phyloP scores from a whole-genome alignment of 2,113 vertebrate species.

The Callipepla squamata region DNA sequence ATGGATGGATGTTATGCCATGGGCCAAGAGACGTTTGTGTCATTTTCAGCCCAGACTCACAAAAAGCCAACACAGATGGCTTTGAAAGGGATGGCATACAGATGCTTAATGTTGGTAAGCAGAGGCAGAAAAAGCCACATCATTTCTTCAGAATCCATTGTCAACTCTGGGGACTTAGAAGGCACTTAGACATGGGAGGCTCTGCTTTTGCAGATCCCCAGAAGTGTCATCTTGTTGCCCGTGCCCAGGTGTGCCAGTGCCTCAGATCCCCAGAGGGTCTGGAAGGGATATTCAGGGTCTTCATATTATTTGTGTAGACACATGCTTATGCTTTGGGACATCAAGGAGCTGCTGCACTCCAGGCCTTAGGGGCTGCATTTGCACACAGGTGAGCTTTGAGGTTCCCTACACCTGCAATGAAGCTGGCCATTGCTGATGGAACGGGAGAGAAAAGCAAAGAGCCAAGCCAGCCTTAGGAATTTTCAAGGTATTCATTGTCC shows the following conservation, averaged over 20 bases:
- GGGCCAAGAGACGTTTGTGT: neutral
- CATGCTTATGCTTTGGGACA: neutral
- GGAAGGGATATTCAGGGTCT: neutral
- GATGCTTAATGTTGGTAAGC: neutral
- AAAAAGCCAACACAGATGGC: neutral
- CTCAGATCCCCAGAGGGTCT: neutral
- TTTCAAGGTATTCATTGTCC: neutral
- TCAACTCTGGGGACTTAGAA: neutral
- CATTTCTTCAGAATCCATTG: neutral
- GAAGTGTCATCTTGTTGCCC: neutral
- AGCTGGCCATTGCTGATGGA: neutral
- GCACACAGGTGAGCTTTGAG: neutral
- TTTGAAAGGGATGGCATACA: neutral
- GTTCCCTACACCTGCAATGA: neutral
- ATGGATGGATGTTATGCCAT: neutral
- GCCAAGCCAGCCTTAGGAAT: neutral
- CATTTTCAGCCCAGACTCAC: neutral
- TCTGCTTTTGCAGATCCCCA: neutral
- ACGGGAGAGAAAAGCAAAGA: neutral
- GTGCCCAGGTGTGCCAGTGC: rapidly evolving
- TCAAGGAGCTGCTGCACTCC: neutral
- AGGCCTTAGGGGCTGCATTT: neutral
- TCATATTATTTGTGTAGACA: neutral
- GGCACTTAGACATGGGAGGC: neutral
- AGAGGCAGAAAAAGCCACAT: neutral